phyloP scores from a whole-genome alignment of 2,888 invertebrate species.

The Abscondita cerata region DNA sequence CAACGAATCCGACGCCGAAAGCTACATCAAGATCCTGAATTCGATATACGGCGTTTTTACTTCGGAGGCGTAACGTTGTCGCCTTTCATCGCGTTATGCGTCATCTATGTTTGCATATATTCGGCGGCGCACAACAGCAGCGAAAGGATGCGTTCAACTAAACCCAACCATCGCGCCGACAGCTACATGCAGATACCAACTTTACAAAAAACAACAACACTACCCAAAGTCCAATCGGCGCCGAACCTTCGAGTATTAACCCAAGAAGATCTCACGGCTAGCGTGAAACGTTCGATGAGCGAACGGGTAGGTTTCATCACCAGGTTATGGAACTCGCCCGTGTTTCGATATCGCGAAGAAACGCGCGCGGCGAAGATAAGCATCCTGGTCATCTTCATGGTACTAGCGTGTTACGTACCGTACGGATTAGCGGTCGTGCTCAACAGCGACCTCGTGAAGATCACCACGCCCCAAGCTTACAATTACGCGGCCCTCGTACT shows the following conservation, averaged over 20 bases:
- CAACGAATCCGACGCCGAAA: slow-evolving; percentile 16
- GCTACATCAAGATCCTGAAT: slow-evolving; percentile 52
- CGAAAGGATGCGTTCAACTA: slow-evolving; percentile 62
- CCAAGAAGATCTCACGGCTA: slow-evolving; percentile 43
- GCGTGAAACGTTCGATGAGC: slow-evolving; percentile 64
- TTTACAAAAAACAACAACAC: not conserved
- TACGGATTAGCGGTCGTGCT: slow-evolving; percentile 54
- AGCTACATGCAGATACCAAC: not conserved
- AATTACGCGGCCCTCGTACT: slow-evolving; percentile 65
- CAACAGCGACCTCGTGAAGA: slow-evolving; percentile 47
- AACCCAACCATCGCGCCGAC: slow-evolving; percentile 60
- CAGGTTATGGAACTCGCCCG: slow-evolving; percentile 82
- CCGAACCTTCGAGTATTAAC: slow-evolving; percentile 47
- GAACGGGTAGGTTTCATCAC: slow-evolving; percentile 71
- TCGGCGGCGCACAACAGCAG: slow-evolving; percentile 78
- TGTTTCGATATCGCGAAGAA: slow-evolving; percentile 87
- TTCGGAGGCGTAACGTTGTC: slow-evolving; percentile 60
- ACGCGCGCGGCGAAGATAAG: slow-evolving; percentile 89
- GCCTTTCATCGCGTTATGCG: slow-evolving; percentile 70
- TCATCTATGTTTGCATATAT: slow-evolving; percentile 79
- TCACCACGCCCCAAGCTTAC: slow-evolving; percentile 58
- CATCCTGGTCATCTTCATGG: slow-evolving; percentile 77
- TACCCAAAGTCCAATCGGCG: slow-evolving; percentile 48
- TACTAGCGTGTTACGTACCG: slow-evolving; percentile 62
- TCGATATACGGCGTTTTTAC: slow-evolving; percentile 60